phyloP scores from a whole-genome alignment of 2,888 invertebrate species.

The Thyatira batis region DNA sequence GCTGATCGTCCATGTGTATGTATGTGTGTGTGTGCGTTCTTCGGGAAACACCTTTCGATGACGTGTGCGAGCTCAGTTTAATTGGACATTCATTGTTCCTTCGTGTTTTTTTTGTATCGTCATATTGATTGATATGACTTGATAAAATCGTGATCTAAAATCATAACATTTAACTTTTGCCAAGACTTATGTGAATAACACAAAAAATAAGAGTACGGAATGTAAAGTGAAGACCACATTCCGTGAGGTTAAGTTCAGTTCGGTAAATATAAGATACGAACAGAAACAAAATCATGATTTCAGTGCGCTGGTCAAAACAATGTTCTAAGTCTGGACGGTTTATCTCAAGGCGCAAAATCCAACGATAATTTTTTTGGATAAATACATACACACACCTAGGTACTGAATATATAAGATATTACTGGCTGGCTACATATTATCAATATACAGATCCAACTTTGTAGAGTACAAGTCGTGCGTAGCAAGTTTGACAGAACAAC shows the following conservation, averaged over 20 bases:
- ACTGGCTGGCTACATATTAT: neutral
- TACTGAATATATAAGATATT: neutral
- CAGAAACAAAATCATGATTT: no score
- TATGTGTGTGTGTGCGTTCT: constrained; percentile 74
- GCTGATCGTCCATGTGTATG: constrained; percentile 59
- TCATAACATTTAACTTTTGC: constrained; percentile 17
- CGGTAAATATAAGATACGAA: no score
- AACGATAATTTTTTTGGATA: no score
- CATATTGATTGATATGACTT: constrained; percentile 46
- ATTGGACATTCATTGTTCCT: constrained; percentile 81
- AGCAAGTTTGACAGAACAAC: neutral
- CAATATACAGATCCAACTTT: neutral
- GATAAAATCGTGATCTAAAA: constrained; percentile 39
- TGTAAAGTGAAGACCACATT: no score
- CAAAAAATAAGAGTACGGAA: no score
- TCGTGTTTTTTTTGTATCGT: constrained; percentile 60
- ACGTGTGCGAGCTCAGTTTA: constrained; percentile 79
- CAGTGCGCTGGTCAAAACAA: no score
- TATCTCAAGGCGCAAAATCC: no score
- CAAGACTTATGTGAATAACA: neutral
- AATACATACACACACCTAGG: no score
- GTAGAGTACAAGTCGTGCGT: neutral
- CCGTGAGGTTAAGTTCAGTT: no score
- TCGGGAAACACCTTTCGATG: constrained; percentile 83
- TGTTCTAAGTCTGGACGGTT: no score